A percentile compares a stretch with the other conserved stretches of the same genome.
Evolutionary conservation across 2,888 invertebrate genomes (phyloP).

Genomic region (Pseudococcus jackbeardsleyi): DNA sequence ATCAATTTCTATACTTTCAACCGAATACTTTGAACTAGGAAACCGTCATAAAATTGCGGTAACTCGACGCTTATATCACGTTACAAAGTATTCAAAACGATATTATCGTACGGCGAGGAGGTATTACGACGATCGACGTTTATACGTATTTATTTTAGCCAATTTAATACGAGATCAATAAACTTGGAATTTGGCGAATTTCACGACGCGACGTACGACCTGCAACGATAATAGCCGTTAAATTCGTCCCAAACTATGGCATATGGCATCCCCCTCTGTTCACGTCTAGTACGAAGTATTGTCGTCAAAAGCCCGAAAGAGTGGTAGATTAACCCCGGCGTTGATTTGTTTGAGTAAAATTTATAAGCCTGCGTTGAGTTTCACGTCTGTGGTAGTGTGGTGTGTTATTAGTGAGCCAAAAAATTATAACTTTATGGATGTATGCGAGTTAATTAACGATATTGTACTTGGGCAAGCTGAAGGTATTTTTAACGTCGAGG

Average conservation of each 20-base stretch:
- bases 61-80: too few relatives aligned
- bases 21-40: too few relatives aligned
- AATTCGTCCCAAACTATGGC: too few relatives aligned
- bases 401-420: background rate
- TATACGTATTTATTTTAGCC: background rate
- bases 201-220: background rate
- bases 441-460: background rate
- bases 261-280: too few relatives aligned
- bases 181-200: slow-evolving; percentile 19
- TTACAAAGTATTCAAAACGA: too few relatives aligned
- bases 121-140: background rate
- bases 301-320: background rate
- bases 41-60: too few relatives aligned
- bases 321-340: too few relatives aligned
- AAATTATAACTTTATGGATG: background rate
- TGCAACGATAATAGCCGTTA: background rate
- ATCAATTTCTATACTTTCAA: too few relatives aligned
- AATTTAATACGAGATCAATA: slow-evolving; percentile 3
- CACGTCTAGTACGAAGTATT: too few relatives aligned
- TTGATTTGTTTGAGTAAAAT: too few relatives aligned
- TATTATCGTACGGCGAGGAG: too few relatives aligned
- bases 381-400: background rate
- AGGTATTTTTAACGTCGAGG: background rate
- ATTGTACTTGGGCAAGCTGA: background rate
- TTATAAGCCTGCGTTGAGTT: too few relatives aligned